phyloP scores from a whole-genome alignment of 1,140 invertebrate species.

The Zaprionus camerounensis region DNA sequence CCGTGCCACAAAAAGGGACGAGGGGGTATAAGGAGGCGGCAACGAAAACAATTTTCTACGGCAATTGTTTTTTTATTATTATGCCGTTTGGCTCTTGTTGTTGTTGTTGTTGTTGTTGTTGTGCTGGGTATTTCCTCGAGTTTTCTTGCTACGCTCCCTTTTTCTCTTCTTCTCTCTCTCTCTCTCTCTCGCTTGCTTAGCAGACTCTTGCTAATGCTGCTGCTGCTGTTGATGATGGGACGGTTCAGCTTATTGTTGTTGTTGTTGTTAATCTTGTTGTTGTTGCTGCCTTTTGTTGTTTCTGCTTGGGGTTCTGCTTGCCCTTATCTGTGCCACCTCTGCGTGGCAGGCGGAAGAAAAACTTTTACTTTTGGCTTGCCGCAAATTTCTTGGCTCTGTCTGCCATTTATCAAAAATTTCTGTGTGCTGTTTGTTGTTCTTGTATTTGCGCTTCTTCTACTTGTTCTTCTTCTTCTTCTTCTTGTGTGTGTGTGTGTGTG shows the following conservation, averaged over 20 bases:
- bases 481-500: too few species aligned
- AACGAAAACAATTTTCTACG: constrained; percentile 55
- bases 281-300: constrained; percentile 5
- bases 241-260: constrained; percentile 37
- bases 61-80: constrained; percentile 52
- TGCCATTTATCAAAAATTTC: constrained; percentile 56
- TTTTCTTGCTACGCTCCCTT: background rate
- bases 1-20: background rate
- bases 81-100: background rate
- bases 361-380: constrained; percentile 61
- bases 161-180: too few species aligned
- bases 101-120: background rate
- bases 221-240: constrained; percentile 37
- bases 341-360: constrained; percentile 7
- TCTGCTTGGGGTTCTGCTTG: background rate
- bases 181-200: constrained; percentile 13
- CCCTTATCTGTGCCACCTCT: constrained; percentile 46
- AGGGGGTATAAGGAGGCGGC: background rate
- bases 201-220: constrained; percentile 48
- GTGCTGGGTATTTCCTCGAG: background rate
- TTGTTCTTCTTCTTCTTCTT: background rate
- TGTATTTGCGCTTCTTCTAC: constrained; percentile 9
- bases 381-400: constrained; percentile 51
- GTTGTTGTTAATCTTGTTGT: background rate
- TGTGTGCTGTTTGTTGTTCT: constrained; percentile 6